Conservation (phyloP, 2,888 invertebrate species). For the Dione vanillae region DNA sequence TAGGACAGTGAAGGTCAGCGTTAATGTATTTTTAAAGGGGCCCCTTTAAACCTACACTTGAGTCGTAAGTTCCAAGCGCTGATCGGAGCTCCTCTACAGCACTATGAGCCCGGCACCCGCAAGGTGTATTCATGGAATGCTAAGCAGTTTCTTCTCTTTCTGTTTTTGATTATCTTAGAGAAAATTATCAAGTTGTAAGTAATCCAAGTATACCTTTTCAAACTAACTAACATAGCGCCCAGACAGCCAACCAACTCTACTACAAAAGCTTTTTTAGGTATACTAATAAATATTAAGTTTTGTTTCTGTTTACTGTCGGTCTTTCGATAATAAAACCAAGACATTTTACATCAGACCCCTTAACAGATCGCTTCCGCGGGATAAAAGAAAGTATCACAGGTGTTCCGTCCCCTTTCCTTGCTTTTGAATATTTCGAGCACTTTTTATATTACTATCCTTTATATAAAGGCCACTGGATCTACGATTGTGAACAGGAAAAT, state of each 20-base stretch:
- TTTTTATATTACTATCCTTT: constrained; percentile 70
- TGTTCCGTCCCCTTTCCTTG: constrained; percentile 52
- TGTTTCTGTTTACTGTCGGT: constrained; percentile 11
- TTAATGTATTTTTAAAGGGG: too few species aligned
- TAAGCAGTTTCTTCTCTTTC: background rate
- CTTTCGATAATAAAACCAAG: constrained; percentile 34
- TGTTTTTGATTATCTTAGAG: background rate
- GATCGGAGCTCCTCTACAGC: too few species aligned
- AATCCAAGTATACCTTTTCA: background rate
- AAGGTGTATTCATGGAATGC: too few species aligned
- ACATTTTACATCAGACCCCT: constrained; percentile 37
- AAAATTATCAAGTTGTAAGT: background rate
- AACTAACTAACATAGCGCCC: background rate
- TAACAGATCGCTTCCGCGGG: constrained; percentile 69
- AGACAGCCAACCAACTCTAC: background rate
- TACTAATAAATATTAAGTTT: constrained; percentile 19
- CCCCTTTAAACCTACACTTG: too few species aligned
- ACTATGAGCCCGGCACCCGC: too few species aligned
- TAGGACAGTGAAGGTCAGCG: too few species aligned
- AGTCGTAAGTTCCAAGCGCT: too few species aligned
- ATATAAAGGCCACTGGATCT: constrained; percentile 52
- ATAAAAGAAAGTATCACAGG: constrained; percentile 73
- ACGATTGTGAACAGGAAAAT: constrained; percentile 40
- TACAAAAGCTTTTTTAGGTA: background rate
- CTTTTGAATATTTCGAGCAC: constrained; percentile 60